Conservation (phyloP, 2,113 vertebrate species). For the Oryzias celebensis region DNA sequence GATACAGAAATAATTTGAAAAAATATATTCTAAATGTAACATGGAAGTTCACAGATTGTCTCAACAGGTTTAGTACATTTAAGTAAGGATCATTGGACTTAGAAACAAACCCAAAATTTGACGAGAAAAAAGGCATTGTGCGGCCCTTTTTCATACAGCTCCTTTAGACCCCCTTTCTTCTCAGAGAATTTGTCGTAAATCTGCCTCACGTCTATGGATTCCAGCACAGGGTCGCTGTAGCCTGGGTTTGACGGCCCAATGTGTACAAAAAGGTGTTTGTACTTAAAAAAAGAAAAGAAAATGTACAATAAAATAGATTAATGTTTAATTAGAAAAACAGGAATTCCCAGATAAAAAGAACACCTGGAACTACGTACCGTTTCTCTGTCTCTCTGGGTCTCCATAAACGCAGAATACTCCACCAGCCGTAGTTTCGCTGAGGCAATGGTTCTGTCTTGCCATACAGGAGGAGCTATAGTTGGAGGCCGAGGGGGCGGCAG, state of each 20-base stretch:
- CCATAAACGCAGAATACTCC: slow-evolving; percentile 94
- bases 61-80: too few relatives aligned
- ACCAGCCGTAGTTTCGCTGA: slow-evolving; percentile 89
- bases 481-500: slow-evolving; percentile 85
- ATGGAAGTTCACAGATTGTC: too few relatives aligned
- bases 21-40: not conserved
- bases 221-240: slow-evolving; percentile 89
- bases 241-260: slow-evolving; percentile 92
- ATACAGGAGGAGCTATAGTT: slow-evolving; percentile 86
- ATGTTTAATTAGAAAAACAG: not conserved
- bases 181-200: slow-evolving; percentile 97
- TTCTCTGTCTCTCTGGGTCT: slow-evolving; percentile 89
- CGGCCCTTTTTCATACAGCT: slow-evolving; percentile 93
- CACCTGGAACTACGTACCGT: slow-evolving; percentile 75
- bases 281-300: slow-evolving; percentile 66
- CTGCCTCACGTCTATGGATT: slow-evolving; percentile 93
- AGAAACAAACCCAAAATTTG: slow-evolving; percentile 89
- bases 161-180: slow-evolving; percentile 94
- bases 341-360: not conserved
- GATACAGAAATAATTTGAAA: not conserved
- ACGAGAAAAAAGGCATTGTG: slow-evolving; percentile 94
- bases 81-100: not conserved
- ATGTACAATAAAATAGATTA: not conserved
- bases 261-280: slow-evolving; percentile 96
- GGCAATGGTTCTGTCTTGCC: slow-evolving; percentile 94